A percentile compares a stretch with the other conserved stretches of the same genome.
Conservation (phyloP, 2,888 invertebrate genomes). For the Arctia plantaginis region DNA sequence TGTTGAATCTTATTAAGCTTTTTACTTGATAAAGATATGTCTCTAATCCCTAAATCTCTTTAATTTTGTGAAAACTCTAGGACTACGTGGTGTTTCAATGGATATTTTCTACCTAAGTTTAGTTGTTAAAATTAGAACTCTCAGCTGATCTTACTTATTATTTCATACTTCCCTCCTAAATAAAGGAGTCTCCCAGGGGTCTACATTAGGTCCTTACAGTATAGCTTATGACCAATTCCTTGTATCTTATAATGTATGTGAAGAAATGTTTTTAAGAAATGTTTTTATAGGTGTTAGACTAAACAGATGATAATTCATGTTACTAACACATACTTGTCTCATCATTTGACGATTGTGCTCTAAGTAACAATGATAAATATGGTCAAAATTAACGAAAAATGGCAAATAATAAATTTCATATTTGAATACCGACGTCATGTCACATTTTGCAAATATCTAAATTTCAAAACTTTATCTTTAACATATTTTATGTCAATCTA, state of each 20-base stretch:
- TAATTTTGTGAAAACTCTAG: neutral
- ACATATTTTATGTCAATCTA: constrained; percentile 4
- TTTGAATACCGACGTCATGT: neutral
- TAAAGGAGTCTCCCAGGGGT: neutral
- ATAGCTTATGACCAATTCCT: neutral
- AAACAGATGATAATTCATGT: too few species aligned
- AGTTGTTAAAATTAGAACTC: neutral
- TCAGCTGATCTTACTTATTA: neutral
- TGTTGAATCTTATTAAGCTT: neutral
- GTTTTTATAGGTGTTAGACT: too few species aligned
- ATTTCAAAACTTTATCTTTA: constrained; percentile 1
- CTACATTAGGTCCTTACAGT: neutral
- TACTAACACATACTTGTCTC: too few species aligned
- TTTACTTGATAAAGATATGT: neutral
- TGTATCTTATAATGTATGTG: neutral
- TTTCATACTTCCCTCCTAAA: neutral
- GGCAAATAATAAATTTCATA: neutral
- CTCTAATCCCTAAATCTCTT: neutral
- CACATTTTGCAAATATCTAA: neutral
- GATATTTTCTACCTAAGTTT: neutral
- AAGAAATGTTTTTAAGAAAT: neutral
- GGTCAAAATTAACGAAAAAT: neutral
- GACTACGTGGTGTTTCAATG: neutral
- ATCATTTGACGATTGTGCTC: too few species aligned
- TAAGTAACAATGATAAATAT: too few species aligned